These are phyloP conservation scores for Mormyrops attenuatus DNA, from an alignment of 2,797 vertebrate genomes.

Conservation along the genomic window DNA sequence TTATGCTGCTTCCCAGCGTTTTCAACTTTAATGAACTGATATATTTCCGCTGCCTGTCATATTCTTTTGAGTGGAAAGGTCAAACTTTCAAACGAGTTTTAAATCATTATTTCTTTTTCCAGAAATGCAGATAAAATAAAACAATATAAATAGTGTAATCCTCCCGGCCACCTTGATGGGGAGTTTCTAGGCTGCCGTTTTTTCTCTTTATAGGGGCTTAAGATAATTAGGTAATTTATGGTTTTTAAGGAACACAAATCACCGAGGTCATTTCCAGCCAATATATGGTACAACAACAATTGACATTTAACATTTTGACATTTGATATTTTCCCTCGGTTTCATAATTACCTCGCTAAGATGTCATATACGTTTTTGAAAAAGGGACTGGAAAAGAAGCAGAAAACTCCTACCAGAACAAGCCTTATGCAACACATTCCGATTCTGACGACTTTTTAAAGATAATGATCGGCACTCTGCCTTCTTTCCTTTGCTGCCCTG, in stretches of 20 bases:
- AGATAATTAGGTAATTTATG: not conserved
- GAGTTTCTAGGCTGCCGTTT: not conserved
- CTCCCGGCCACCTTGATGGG: not conserved
- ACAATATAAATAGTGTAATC: not conserved
- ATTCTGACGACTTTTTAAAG: not conserved
- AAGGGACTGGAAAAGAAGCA: not conserved
- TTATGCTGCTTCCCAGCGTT: not conserved
- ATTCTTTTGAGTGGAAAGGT: not conserved
- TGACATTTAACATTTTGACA: slow-evolving; percentile 9
- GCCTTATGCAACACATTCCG: not conserved
- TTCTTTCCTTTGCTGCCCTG: not conserved
- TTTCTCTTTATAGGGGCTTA: not conserved
- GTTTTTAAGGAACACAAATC: not conserved
- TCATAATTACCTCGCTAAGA: slow-evolving; percentile 4
- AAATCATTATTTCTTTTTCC: not conserved
- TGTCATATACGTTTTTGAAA: slow-evolving; percentile 8
- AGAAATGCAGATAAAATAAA: not conserved
- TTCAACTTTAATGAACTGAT: not conserved
- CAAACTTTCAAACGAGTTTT: not conserved
- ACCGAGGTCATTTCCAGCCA: not conserved
- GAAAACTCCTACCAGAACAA: not conserved
- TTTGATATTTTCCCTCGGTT: slow-evolving; percentile 9
- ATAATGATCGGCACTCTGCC: not conserved
- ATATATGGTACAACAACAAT: not conserved
- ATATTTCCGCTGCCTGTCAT: not conserved